Conservation (phyloP, 2,113 vertebrate genomes). For the Trichechus manatus region DNA sequence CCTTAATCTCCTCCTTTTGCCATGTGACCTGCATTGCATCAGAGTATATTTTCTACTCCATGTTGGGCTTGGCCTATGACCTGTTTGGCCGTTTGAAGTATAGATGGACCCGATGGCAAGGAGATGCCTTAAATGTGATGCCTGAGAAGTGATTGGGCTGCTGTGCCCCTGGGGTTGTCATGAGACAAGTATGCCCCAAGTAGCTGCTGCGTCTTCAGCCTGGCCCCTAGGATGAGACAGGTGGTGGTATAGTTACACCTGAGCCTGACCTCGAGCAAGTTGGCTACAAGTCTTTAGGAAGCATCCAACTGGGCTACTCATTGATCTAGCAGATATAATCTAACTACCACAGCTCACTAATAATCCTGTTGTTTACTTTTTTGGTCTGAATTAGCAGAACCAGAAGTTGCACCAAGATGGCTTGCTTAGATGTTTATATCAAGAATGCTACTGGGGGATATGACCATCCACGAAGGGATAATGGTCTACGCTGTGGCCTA, state of each 20-base stretch:
- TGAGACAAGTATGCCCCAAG: neutral
- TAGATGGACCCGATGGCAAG: neutral
- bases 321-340: slow-evolving; percentile 21
- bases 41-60: neutral
- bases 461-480: neutral
- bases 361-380: slow-evolving; percentile 22
- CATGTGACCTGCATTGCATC: neutral
- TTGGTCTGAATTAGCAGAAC: slow-evolving; percentile 60
- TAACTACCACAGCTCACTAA: slow-evolving; percentile 1
- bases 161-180: neutral
- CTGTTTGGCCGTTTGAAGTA: neutral
- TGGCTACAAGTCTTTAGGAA: neutral
- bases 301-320: neutral
- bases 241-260: neutral
- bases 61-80: neutral
- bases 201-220: neutral
- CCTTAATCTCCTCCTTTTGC: slow-evolving; percentile 30
- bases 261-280: no score
- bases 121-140: neutral
- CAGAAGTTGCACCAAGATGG: slow-evolving; percentile 40
- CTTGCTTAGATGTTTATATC: slow-evolving; percentile 53
- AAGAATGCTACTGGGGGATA: slow-evolving; percentile 52
- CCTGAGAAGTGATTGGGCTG: neutral
- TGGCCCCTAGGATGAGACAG: neutral
- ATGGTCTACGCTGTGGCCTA: slow-evolving; percentile 8